These are phyloP conservation scores for Brachionus asplanchnoidis DNA, from an alignment of 1,140 invertebrate species.

Conservation along the genomic window DNA sequence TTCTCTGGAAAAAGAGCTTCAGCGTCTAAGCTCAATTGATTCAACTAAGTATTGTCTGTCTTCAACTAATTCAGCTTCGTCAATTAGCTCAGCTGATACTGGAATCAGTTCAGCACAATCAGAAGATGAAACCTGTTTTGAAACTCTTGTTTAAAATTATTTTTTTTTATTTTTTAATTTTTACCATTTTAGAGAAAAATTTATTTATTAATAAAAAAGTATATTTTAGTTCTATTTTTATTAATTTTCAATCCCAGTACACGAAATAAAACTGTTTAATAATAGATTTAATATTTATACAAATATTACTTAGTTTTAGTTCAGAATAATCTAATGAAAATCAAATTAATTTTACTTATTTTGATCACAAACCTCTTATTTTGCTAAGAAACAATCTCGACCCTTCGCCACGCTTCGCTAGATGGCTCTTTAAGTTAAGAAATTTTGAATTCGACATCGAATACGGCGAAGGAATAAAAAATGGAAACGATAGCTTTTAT, in stretches of 20 bases:
- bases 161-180: not conserved
- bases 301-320: too few relatives aligned
- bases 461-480: too few relatives aligned
- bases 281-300: too few relatives aligned
- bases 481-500: too few relatives aligned
- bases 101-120: constrained; percentile 14
- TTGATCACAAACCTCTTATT: too few relatives aligned
- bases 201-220: not conserved
- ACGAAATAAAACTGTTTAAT: too few relatives aligned
- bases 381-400: too few relatives aligned
- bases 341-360: too few relatives aligned
- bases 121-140: not conserved
- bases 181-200: not conserved
- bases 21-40: not conserved
- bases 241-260: not conserved
- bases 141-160: constrained; percentile 27
- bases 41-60: not conserved
- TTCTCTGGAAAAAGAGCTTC: constrained; percentile 7
- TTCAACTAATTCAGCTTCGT: not conserved
- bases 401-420: too few relatives aligned
- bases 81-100: constrained; percentile 14
- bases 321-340: too few relatives aligned
- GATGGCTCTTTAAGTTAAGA: too few relatives aligned
- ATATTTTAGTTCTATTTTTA: not conserved
- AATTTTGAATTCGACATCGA: too few relatives aligned